Evolutionary conservation across 2,797 vertebrate genomes (phyloP).

Genomic region (Argya squamiceps): DNA sequence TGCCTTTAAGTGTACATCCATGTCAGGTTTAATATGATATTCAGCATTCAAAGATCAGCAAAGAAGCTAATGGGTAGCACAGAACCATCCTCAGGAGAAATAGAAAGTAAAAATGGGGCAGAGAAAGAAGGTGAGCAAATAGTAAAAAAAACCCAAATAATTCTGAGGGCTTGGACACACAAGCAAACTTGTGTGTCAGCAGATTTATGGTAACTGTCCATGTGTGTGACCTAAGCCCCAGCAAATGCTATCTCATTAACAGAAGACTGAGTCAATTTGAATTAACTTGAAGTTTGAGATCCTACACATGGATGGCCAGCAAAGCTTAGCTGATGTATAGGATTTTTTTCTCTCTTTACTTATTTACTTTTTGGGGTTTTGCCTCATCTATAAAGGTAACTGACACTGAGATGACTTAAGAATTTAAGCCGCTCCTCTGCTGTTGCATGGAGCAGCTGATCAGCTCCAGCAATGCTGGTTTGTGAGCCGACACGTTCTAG

Average conservation of each 20-base stretch:
- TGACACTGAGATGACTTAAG: neutral
- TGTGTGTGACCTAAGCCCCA: neutral
- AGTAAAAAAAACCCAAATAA: neutral
- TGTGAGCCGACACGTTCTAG: neutral
- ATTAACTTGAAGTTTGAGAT: neutral
- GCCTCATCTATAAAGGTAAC: neutral
- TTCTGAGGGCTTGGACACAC: neutral
- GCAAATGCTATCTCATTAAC: neutral
- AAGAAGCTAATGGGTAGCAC: neutral
- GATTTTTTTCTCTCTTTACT: neutral
- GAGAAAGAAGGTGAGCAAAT: neutral
- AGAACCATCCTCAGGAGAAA: neutral
- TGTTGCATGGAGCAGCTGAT: neutral
- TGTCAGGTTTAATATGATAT: neutral
- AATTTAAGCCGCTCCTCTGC: neutral
- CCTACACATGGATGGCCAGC: neutral
- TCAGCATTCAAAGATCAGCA: neutral
- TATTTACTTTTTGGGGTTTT: neutral
- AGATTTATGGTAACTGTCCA: neutral
- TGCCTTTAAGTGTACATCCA: neutral
- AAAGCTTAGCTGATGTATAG: neutral
- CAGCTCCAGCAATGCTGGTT: neutral
- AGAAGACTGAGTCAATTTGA: neutral
- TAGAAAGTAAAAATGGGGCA: neutral
- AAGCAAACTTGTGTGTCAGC: neutral